These are phyloP conservation scores for Phalloptychus januarius DNA, from an alignment of 2,797 vertebrate species.

Conservation along the genomic window DNA sequence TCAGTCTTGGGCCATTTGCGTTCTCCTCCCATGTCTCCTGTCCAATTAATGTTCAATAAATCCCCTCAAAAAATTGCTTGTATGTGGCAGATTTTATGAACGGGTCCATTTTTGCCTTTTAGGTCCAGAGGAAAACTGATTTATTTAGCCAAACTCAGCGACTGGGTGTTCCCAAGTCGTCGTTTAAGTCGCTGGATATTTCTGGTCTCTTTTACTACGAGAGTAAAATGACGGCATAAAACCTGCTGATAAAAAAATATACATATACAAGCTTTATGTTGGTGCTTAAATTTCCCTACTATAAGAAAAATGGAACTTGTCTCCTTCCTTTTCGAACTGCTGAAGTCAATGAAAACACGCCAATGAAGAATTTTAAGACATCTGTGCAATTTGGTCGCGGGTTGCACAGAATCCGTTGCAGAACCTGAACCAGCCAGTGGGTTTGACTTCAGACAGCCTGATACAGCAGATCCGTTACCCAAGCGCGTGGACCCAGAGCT, in stretches of 20 bases:
- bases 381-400: not conserved
- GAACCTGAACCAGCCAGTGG: not conserved
- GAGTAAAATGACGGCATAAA: not conserved
- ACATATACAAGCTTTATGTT: not conserved
- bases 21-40: too few species aligned
- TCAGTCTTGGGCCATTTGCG: too few species aligned
- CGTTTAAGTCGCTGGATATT: not conserved
- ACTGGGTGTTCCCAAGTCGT: not conserved
- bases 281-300: not conserved
- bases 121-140: not conserved
- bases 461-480: not conserved
- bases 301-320: not conserved
- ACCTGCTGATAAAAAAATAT: not conserved
- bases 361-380: not conserved
- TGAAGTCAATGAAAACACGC: not conserved
- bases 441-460: not conserved
- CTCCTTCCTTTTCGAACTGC: not conserved
- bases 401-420: not conserved
- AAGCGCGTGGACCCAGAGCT: not conserved
- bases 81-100: not conserved
- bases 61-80: too few species aligned
- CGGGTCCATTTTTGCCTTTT: not conserved
- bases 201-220: not conserved
- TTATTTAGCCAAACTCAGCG: not conserved
- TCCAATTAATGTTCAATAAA: too few species aligned